Evolutionary conservation across 2,888 invertebrate species (phyloP).

Genomic region (Lamellibrachia columna): DNA sequence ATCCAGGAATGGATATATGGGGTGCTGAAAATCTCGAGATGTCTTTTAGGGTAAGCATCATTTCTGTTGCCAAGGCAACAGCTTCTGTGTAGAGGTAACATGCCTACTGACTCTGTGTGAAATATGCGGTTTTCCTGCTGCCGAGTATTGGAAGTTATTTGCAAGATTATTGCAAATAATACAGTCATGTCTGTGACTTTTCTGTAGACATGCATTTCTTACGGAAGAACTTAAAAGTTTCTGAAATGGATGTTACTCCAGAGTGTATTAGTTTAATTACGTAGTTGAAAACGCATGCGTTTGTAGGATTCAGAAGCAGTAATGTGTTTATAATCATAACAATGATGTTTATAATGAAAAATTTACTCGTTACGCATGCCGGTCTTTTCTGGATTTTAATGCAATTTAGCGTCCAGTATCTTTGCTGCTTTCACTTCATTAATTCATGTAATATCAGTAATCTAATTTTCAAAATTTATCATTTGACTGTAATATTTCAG

Average conservation of each 20-base stretch:
- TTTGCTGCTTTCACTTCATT: background rate
- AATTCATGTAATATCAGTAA: background rate
- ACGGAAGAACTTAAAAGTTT: background rate
- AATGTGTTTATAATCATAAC: background rate
- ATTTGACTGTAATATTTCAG: background rate
- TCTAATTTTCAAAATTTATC: background rate
- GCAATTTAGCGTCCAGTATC: too few species aligned
- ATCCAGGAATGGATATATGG: conserved; percentile 99
- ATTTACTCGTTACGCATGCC: background rate
- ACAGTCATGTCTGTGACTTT: background rate
- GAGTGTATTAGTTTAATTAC: background rate
- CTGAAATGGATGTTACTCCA: background rate
- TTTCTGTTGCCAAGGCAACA: background rate
- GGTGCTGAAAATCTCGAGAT: conserved; percentile 95
- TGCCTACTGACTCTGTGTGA: background rate
- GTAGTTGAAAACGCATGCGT: background rate
- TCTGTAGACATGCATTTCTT: background rate
- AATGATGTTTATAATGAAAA: background rate
- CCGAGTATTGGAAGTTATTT: background rate
- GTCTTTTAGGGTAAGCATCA: conserved; percentile 84
- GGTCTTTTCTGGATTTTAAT: background rate
- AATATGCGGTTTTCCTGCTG: background rate
- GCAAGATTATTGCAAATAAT: background rate
- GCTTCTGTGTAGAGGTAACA: background rate
- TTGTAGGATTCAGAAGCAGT: background rate